Evolutionary conservation across 1,140 invertebrate species (phyloP), one percentile per base, ranked within the genome.

Genomic region (Aphelinus certus): DNA sequence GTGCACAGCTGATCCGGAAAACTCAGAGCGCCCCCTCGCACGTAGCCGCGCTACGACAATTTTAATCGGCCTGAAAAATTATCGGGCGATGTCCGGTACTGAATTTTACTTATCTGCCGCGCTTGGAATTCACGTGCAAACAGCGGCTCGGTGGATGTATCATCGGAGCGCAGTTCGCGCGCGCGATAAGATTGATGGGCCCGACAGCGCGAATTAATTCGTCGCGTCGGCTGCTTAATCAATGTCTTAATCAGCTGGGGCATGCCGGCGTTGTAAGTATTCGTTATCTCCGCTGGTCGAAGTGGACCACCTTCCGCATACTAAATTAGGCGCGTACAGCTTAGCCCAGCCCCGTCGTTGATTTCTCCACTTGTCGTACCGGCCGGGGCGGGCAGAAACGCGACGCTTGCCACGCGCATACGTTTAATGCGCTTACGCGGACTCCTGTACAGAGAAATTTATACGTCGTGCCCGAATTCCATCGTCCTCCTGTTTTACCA

Each of bases 231-330:
- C 4, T 10, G 3, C 43, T 62, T 62, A 62, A 62, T 58, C 56
- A 58, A n/a, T 42, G 9, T 9, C 62, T 64, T 64, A 64, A 64
- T 42, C 7, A 47, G 26, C 26, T 26, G 26, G 26, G 26, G 26
- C 26, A 26, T 26, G 26, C 26, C 26, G 26, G 26, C 26, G 26
- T 26, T 26, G 26, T 26, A 26, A 46, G 65, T 46, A 67, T 67
- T 67, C n/a, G 53, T 67, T 67, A 67, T 67, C 63, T 65, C 63
- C 45, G 26, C 26, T 0, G 26, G 26, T 42, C 47, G 65, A 67
- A 67, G 65, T 67, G 65, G 65, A 67, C 53, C 49, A 9, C 53
- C 64, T 66, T 55, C 6, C 53, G 65, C 65, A 67, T 56, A 56
- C 65, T 55, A 56, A 55, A 67, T 67, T 67, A 67, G 63, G 2